Evolutionary conservation across 2,113 vertebrate genomes (phyloP).

Genomic region (Lagenorhynchus albirostris): DNA sequence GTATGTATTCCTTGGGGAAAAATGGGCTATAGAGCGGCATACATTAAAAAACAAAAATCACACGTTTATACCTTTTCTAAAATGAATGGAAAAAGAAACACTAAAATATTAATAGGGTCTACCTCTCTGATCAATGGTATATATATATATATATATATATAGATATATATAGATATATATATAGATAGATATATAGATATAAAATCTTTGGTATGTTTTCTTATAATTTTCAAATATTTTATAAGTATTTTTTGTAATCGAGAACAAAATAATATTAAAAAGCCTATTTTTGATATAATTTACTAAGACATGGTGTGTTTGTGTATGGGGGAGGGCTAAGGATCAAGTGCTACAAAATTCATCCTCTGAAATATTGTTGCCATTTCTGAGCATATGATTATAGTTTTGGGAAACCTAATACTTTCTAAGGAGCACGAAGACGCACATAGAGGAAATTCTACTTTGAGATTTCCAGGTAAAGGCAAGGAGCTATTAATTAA

Average conservation of each 20-base stretch:
- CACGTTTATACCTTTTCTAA: not conserved
- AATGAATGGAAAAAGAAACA: not conserved
- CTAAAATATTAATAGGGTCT: not conserved
- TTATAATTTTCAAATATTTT: not conserved
- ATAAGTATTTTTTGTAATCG: not conserved
- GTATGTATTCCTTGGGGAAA: not conserved
- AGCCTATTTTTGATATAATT: not conserved
- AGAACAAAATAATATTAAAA: not conserved
- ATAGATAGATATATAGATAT: not conserved
- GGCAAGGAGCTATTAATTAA: not conserved
- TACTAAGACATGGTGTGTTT: not conserved
- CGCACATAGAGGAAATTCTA: not conserved
- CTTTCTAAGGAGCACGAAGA: not conserved
- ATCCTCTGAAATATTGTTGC: constrained; percentile 21
- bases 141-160: not conserved
- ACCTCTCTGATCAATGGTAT: not conserved
- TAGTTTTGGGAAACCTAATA: not conserved
- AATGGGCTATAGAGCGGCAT: not conserved
- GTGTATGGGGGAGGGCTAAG: not conserved
- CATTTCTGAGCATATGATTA: not conserved
- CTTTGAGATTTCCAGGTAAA: not conserved
- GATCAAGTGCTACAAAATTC: not conserved
- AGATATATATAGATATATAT: not conserved
- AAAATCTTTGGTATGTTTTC: not conserved
- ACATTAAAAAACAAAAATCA: not conserved